Percentiles rank a stretch among this genome's conserved stretches.
Conservation (phyloP, 2,113 vertebrate genomes). For the Caracal caracal region DNA sequence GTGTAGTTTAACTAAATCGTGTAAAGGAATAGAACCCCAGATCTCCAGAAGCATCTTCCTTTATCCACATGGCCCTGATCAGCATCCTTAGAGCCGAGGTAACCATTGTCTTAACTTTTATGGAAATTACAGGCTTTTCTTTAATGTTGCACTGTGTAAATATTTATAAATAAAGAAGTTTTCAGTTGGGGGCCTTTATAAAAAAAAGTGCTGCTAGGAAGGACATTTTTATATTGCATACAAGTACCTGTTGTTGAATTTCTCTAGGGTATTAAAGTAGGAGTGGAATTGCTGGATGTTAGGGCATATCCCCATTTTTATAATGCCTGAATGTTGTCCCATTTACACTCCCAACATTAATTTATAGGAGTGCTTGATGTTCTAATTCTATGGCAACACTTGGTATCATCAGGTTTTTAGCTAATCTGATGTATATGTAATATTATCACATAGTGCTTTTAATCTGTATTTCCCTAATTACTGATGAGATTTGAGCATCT, state of each 20-base stretch:
- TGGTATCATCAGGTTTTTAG: background rate
- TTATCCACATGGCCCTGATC: background rate
- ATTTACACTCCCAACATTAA: background rate
- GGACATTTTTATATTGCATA: background rate
- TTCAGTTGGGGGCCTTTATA: background rate
- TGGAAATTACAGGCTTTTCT: background rate
- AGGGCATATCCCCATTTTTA: background rate
- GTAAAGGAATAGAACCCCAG: background rate
- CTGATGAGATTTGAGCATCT: background rate
- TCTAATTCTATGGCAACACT: background rate
- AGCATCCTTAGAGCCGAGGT: background rate
- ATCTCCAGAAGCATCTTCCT: background rate
- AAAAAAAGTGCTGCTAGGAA: background rate
- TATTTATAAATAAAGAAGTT: background rate
- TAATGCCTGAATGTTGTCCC: background rate
- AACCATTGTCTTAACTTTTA: background rate
- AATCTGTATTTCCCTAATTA: background rate
- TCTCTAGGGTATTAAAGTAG: background rate
- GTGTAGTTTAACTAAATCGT: background rate
- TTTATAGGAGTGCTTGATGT: background rate
- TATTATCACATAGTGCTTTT: background rate
- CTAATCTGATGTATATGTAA: background rate
- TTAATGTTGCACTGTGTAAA: background rate
- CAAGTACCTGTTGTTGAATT: background rate
- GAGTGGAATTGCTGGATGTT: background rate